phyloP scores from a whole-genome alignment of 2,113 vertebrate genomes.

The Meles meles region DNA sequence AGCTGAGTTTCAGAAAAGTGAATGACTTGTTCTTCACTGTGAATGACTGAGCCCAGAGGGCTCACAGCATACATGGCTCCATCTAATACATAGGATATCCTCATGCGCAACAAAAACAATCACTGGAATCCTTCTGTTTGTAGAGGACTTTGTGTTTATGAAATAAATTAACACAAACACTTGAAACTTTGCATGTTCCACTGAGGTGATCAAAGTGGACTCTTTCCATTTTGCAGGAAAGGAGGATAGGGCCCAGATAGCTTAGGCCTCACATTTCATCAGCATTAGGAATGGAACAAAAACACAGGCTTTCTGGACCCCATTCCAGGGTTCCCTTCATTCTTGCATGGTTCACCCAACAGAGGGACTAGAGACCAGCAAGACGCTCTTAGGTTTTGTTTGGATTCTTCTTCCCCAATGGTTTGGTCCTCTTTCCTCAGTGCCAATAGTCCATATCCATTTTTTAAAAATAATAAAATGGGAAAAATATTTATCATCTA shows the following conservation, averaged over 20 bases:
- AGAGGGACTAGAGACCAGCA: too few species aligned
- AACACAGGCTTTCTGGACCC: neutral
- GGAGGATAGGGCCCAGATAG: neutral
- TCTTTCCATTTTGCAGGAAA: neutral
- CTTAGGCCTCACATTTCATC: neutral
- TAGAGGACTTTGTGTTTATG: neutral
- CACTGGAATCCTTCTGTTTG: neutral
- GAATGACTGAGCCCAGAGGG: neutral
- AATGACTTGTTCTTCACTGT: neutral
- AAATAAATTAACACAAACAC: neutral
- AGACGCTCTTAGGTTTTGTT: neutral
- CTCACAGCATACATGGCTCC: neutral
- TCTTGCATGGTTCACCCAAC: neutral
- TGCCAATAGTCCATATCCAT: neutral
- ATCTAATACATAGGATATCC: neutral
- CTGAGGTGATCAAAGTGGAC: neutral
- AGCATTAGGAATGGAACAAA: neutral
- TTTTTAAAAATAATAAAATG: neutral
- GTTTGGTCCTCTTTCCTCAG: neutral
- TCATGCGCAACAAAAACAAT: neutral
- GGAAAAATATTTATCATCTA: neutral
- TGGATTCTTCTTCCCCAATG: neutral
- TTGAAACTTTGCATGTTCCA: neutral
- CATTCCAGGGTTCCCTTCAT: neutral
- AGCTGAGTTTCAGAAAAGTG: neutral